Percentiles rank a stretch among this genome's conserved stretches.
phyloP scores from a whole-genome alignment of 2,113 vertebrate species.

The Corythornis cristatus region DNA sequence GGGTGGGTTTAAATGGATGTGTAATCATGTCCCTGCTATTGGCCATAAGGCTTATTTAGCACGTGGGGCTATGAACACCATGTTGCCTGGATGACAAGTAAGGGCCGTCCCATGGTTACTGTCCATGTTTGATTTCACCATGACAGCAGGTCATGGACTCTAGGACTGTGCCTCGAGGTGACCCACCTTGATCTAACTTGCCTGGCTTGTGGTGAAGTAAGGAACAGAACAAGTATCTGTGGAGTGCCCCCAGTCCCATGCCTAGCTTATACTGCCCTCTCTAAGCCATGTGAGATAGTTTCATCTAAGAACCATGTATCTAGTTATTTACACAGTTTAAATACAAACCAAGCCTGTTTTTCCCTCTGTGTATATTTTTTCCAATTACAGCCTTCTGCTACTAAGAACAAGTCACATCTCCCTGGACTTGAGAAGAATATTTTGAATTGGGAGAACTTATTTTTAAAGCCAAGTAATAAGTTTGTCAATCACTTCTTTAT shows the following conservation, averaged over 20 bases:
- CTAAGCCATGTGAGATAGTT: neutral
- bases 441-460: slow-evolving; percentile 46
- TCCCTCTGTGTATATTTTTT: neutral
- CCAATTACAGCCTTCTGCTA: slow-evolving; percentile 15
- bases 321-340: neutral
- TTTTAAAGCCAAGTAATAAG: slow-evolving; percentile 68
- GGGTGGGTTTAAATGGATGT: neutral
- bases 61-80: rapidly evolving
- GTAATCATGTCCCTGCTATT: neutral
- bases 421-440: slow-evolving; percentile 17
- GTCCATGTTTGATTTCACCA: rapidly evolving
- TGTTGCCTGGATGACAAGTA: neutral
- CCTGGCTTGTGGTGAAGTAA: neutral
- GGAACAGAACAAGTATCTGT: neutral
- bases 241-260: no score
- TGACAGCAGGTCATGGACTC: no score
- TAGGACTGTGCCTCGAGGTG: rapidly evolving
- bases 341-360: neutral
- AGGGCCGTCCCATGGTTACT: rapidly evolving
- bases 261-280: neutral
- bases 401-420: neutral
- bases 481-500: slow-evolving; percentile 75
- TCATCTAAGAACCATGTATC: neutral
- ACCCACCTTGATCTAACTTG: rapidly evolving
- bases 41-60: neutral